Conservation (phyloP, 2,113 vertebrate species). For the Ranitomeya variabilis region DNA sequence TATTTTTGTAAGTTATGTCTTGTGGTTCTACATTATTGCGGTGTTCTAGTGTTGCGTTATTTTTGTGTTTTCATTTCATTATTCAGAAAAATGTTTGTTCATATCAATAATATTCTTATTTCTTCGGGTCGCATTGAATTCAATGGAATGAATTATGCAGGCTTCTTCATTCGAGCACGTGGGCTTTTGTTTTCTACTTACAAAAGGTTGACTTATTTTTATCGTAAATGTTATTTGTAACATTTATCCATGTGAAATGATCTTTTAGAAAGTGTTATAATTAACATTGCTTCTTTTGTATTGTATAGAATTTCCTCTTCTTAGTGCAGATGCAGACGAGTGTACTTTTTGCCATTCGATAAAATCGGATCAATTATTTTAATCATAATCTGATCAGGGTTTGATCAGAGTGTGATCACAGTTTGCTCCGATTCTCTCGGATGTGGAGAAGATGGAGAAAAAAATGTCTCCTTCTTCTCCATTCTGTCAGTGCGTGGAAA, state of each 20-base stretch:
- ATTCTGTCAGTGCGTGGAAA: no score
- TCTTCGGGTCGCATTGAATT: not conserved
- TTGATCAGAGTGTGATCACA: no score
- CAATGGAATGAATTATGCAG: not conserved
- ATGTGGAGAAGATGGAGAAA: no score
- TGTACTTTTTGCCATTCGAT: no score
- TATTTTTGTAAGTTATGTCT: slow-evolving; percentile 8
- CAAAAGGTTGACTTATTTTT: not conserved
- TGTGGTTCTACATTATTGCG: not conserved
- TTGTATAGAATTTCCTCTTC: not conserved
- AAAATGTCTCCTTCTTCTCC: no score
- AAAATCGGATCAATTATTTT: no score
- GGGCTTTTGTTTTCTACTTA: not conserved
- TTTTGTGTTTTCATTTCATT: not conserved
- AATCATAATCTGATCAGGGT: no score
- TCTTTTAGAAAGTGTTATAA: not conserved
- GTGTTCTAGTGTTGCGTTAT: not conserved
- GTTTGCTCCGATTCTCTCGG: no score
- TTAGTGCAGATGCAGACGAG: no score
- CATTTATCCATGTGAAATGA: not conserved
- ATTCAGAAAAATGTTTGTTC: not conserved
- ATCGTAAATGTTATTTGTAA: not conserved
- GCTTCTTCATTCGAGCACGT: not conserved
- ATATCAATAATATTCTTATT: not conserved
- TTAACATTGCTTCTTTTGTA: not conserved